Conservation (phyloP, 1,140 invertebrate genomes). For the Marisa cornuarietis region DNA sequence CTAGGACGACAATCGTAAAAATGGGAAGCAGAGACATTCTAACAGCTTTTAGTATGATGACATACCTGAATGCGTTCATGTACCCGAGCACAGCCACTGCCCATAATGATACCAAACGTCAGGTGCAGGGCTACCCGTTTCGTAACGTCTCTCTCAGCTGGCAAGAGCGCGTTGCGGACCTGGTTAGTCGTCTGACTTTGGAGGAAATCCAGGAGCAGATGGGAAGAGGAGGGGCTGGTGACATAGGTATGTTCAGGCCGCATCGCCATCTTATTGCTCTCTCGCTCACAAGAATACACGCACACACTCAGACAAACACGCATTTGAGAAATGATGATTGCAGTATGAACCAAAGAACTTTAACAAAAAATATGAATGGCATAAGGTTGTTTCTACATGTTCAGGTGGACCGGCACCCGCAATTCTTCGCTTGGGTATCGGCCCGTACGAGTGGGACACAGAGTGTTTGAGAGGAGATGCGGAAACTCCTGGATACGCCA, state of each 20-base stretch:
- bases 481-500: constrained; percentile 43
- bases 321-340: too few species aligned
- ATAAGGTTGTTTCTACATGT: background rate
- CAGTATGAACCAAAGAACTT: too few species aligned
- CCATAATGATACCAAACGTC: too few species aligned
- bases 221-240: constrained; percentile 36
- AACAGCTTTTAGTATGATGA: too few species aligned
- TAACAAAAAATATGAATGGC: too few species aligned
- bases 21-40: too few species aligned
- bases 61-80: too few species aligned
- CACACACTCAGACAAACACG: too few species aligned
- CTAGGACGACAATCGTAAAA: too few species aligned
- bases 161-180: constrained; percentile 43
- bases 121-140: constrained; percentile 38
- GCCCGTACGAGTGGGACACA: constrained; percentile 53
- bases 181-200: constrained; percentile 42
- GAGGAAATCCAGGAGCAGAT: constrained; percentile 49
- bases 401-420: constrained; percentile 40
- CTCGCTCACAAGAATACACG: too few species aligned
- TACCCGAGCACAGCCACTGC: too few species aligned
- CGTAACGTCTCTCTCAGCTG: constrained; percentile 40
- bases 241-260: background rate
- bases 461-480: constrained; percentile 58
- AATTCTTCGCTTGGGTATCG: constrained; percentile 47
- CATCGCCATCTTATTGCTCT: too few species aligned